Conservation (phyloP, 64 coral and sea anemone species). For the Stichodactyla mertensii region DNA sequence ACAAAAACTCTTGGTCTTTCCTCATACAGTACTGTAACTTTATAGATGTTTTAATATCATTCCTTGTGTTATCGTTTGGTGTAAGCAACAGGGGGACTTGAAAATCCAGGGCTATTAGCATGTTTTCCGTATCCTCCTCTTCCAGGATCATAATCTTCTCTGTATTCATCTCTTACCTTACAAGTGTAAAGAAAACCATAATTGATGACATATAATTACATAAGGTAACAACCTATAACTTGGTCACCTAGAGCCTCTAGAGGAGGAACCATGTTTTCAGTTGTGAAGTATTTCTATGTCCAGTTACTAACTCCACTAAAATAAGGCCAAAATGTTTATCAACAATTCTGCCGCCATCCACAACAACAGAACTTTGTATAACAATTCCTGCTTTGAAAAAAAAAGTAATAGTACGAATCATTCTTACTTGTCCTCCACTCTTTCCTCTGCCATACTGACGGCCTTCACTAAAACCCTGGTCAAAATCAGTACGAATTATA, state of each 20-base stretch:
- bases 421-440: conserved; percentile 76
- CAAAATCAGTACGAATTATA: conserved; percentile 89
- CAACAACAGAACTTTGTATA: no score
- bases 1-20: not conserved
- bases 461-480: conserved; percentile 86
- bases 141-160: conserved; percentile 78
- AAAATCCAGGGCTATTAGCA: not conserved
- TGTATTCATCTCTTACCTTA: conserved; percentile 90
- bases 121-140: conserved; percentile 80
- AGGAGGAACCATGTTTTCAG: no score
- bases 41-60: not conserved
- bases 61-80: conserved; percentile 38
- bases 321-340: no score
- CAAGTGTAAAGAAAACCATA: not conserved
- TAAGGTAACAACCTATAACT: not conserved
- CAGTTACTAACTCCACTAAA: no score
- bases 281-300: no score
- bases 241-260: no score
- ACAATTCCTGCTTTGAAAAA: no score
- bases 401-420: not conserved
- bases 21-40: not conserved
- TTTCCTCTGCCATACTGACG: conserved; percentile 90
- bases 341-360: no score
- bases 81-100: conserved; percentile 68
- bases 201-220: not conserved